A percentile compares a stretch with the other conserved stretches of the same genome.
Conservation (phyloP, 2,113 vertebrate genomes). For the Perccottus glenii region DNA sequence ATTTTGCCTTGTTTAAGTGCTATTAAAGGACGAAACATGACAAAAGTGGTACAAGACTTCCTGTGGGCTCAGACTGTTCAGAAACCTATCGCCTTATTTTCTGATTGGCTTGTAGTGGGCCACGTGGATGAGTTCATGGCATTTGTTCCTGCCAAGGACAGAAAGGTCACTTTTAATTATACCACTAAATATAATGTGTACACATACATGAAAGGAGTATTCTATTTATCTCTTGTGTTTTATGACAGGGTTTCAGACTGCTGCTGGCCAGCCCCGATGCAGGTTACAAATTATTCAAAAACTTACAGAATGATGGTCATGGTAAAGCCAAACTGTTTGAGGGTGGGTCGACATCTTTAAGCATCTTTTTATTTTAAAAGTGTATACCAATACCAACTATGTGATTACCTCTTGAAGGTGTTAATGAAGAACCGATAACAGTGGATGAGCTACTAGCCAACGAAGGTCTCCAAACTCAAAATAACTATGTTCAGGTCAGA, state of each 20-base stretch:
- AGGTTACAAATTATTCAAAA: slow-evolving; percentile 86
- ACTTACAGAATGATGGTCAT: slow-evolving; percentile 84
- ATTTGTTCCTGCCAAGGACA: slow-evolving; percentile 86
- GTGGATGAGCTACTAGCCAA: slow-evolving; percentile 79
- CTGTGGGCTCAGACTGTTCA: slow-evolving; percentile 90
- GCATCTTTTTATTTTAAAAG: too few relatives aligned
- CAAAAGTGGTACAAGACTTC: slow-evolving; percentile 87
- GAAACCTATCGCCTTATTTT: slow-evolving; percentile 88
- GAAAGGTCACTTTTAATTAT: slow-evolving; percentile 78
- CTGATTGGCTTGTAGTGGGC: slow-evolving; percentile 87
- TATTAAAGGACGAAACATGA: slow-evolving; percentile 86
- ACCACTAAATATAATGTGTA: too few relatives aligned
- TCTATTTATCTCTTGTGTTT: slow-evolving; percentile 24
- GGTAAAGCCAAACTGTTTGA: slow-evolving; percentile 88
- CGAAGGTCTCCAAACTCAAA: slow-evolving; percentile 67
- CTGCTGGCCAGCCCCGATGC: slow-evolving; percentile 90
- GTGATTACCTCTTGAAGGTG: background rate
- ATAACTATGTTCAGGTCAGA: slow-evolving; percentile 84
- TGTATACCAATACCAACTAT: background rate
- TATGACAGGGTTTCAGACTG: slow-evolving; percentile 86
- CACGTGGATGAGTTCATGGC: slow-evolving; percentile 91
- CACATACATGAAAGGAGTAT: too few relatives aligned
- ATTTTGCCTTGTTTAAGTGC: slow-evolving; percentile 47
- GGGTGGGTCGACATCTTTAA: slow-evolving; percentile 65
- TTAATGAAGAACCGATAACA: slow-evolving; percentile 19